Conservation (phyloP, 2,797 vertebrate genomes). For the Salarias fasciatus region DNA sequence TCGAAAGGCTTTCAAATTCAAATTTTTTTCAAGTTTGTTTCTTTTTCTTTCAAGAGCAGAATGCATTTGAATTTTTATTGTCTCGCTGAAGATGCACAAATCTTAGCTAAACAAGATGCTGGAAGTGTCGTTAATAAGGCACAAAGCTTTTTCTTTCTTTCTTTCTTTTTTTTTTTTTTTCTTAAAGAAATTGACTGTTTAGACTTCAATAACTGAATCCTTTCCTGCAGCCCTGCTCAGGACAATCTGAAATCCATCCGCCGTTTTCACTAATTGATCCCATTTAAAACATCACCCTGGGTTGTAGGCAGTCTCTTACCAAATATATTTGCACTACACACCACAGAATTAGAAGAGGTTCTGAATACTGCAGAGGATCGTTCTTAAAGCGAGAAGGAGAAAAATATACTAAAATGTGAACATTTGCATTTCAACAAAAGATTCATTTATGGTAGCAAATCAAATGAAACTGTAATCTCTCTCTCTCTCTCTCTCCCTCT, state of each 20-base stretch:
- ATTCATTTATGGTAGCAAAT: constrained; percentile 64
- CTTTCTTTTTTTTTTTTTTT: too few relatives aligned
- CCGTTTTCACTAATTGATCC: constrained; percentile 39
- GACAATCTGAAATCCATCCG: constrained; percentile 21
- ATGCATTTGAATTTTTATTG: constrained; percentile 4
- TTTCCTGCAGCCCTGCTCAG: constrained; percentile 15
- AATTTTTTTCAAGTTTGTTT: constrained; percentile 12
- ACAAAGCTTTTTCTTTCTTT: background rate
- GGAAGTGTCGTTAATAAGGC: background rate
- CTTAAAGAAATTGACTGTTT: constrained; percentile 1
- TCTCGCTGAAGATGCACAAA: background rate
- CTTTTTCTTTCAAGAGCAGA: constrained; percentile 11
- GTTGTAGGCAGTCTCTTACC: constrained; percentile 25
- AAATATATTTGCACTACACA: constrained; percentile 20
- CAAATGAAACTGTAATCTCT: constrained; percentile 62
- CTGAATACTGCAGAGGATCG: constrained; percentile 30
- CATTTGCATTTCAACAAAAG: constrained; percentile 68
- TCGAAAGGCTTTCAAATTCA: constrained; percentile 15
- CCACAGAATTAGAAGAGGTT: constrained; percentile 31
- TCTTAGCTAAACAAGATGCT: constrained; percentile 13
- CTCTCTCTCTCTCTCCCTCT: constrained; percentile 25
- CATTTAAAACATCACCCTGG: constrained; percentile 30
- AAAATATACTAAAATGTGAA: constrained; percentile 48
- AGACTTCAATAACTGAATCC: constrained; percentile 9
- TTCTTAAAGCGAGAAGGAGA: constrained; percentile 34